Evolutionary conservation across 2,797 vertebrate genomes (phyloP), one percentile per base, ranked within the genome.

Genomic region (Lemur catta): DNA sequence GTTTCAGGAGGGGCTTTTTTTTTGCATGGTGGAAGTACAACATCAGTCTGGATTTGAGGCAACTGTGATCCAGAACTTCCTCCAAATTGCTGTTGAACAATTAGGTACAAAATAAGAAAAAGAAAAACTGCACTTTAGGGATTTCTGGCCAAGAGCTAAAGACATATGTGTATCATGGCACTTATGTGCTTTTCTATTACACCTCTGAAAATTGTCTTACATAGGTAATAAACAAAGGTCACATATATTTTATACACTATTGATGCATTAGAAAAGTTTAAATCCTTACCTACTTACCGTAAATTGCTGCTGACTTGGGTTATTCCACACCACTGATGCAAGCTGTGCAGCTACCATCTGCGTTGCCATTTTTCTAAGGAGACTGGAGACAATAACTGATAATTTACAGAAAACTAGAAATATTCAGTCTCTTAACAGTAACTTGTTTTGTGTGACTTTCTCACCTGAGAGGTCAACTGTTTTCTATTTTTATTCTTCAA

Each of bases 291-390:
- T 95, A 98, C 99, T 99, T 98, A 99, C 99, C 98, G 99, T 98
- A 30, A 98, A 98, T 81, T 99, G 99, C 96, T 99, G 99, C 92
- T 98, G 97, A 84, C 98, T 93, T 0, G 99, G 98, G 35, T 98
- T 98, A 88, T 98, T 99, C 99, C 99, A 99, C 94, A 99, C 98
- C 48, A 99, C 94, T 2, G 99, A 99, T 90, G 99, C 99, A 98
- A 99, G 99, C 95, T 99, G 99, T 24, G 99, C 98, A 1, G 99
- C 99, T 35, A 99, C 99, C 95, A 99, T 99, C 98, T 99, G 99
- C 69, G 99, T 99, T 55, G 99, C 99, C 99, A 99, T 99, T 94
- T 99, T 99, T 95, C 99, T 99, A 95, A 99, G 99, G 7, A 99
- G 99, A 91, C 99, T 99, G 93, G 63, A 98, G 96, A 87, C n/a